These are phyloP conservation scores for Lichenostomus cassidix DNA, from an alignment of 2,113 vertebrate species.

Conservation along the genomic window DNA sequence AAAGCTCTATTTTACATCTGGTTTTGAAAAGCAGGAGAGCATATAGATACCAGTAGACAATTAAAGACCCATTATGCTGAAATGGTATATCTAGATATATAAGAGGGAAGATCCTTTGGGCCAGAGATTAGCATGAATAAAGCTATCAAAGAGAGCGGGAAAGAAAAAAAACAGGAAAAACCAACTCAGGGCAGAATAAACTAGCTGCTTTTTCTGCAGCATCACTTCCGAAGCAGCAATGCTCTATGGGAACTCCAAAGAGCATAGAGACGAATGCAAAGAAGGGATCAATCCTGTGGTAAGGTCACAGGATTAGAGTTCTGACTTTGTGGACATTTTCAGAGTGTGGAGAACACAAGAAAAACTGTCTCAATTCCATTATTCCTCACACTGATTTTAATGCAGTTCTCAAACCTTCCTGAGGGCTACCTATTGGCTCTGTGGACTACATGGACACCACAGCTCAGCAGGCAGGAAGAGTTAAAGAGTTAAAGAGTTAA, in stretches of 20 bases:
- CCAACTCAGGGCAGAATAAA: background rate
- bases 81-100: background rate
- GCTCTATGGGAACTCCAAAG: background rate
- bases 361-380: background rate
- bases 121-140: background rate
- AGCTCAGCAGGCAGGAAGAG: background rate
- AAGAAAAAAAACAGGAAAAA: background rate
- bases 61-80: background rate
- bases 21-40: background rate
- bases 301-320: background rate
- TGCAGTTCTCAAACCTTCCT: background rate
- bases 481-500: no score
- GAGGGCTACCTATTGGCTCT: background rate
- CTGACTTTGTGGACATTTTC: background rate
- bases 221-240: background rate
- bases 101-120: background rate
- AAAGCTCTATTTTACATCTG: background rate
- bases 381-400: background rate
- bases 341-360: background rate
- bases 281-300: background rate
- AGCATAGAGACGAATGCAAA: background rate
- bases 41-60: background rate
- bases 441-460: background rate
- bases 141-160: background rate
- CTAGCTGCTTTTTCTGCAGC: background rate